These are phyloP conservation scores for Varecia variegata DNA, from an alignment of 2,797 vertebrate genomes.

Conservation along the genomic window DNA sequence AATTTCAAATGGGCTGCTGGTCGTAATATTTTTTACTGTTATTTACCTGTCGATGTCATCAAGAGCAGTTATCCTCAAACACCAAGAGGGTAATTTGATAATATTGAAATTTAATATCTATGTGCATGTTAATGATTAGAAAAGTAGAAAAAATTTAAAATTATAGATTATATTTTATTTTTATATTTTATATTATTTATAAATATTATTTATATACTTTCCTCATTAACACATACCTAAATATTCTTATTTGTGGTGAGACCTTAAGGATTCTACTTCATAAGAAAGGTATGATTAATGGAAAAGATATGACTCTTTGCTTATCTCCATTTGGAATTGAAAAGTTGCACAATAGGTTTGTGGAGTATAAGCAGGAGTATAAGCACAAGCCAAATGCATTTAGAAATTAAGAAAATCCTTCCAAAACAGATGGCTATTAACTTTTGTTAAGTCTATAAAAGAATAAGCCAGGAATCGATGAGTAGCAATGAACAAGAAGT, in stretches of 20 bases:
- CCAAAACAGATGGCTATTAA: background rate
- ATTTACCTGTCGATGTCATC: background rate
- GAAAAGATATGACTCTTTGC: background rate
- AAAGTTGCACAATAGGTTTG: background rate
- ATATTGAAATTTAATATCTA: background rate
- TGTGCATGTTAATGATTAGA: background rate
- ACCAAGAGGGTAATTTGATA: background rate
- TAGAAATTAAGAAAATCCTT: background rate
- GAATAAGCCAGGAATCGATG: background rate
- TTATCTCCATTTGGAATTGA: background rate
- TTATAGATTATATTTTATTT: background rate
- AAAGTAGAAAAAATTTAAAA: background rate
- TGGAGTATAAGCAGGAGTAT: background rate
- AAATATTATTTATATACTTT: background rate
- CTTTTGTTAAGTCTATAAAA: background rate
- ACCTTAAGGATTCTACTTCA: background rate
- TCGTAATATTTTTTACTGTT: background rate
- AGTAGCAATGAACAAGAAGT: background rate
- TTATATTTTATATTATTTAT: background rate
- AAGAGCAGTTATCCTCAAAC: background rate
- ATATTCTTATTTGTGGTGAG: background rate
- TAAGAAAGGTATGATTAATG: background rate
- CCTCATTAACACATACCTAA: background rate
- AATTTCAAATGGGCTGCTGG: background rate
- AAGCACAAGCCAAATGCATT: background rate